phyloP scores from a whole-genome alignment of 2,888 invertebrate species.

The Mallateleia sp. region DNA sequence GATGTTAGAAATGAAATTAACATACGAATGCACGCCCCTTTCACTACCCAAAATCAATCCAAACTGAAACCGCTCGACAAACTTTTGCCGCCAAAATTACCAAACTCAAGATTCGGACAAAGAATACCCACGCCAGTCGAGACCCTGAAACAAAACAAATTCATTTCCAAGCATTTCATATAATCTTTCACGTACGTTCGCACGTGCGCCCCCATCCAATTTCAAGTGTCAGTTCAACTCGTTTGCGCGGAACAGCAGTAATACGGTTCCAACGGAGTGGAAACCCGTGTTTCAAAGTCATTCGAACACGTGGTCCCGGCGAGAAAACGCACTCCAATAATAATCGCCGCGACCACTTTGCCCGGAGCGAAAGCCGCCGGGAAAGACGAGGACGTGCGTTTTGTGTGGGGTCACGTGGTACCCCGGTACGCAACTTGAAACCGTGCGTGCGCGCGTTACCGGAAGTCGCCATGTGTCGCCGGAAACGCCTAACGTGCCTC shows the following conservation, averaged over 20 bases:
- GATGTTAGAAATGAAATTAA: conserved; percentile 56
- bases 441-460: conserved; percentile 81
- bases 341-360: conserved; percentile 83
- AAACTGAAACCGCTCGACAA: conserved; percentile 38
- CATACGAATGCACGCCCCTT: conserved; percentile 52
- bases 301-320: conserved; percentile 73
- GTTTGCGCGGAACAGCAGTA: conserved; percentile 51
- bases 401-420: conserved; percentile 65
- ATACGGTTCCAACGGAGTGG: conserved; percentile 82
- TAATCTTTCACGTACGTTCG: conserved; percentile 71
- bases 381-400: conserved; percentile 25
- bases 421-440: conserved; percentile 63
- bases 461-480: conserved; percentile 84
- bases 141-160: conserved; percentile 53
- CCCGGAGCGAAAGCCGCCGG: conserved; percentile 39
- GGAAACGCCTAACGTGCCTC: conserved; percentile 78
- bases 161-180: conserved; percentile 34
- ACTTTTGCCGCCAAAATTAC: conserved; percentile 27
- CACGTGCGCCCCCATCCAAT: conserved; percentile 74
- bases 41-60: conserved; percentile 30
- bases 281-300: conserved; percentile 86
- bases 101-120: conserved; percentile 30
- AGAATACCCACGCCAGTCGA: conserved; percentile 30
- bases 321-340: conserved; percentile 84
- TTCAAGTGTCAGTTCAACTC: conserved; percentile 63